phyloP scores from a whole-genome alignment of 2,113 vertebrate genomes.

The Riparia riparia region DNA sequence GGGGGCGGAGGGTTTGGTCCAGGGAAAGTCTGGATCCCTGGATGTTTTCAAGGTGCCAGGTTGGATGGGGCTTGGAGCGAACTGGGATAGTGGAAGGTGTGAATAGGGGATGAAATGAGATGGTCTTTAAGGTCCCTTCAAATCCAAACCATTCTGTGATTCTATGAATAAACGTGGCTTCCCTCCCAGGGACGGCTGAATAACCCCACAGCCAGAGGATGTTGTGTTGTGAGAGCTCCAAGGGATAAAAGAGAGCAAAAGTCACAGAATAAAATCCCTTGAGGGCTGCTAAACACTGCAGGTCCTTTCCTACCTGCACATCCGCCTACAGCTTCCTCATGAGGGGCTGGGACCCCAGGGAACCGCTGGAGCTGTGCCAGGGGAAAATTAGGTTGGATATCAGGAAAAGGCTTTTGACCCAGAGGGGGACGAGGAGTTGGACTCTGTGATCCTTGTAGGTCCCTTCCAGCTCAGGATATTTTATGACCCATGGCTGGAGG shows the following conservation, averaged over 20 bases:
- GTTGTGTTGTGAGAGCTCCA: background rate
- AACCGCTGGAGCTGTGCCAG: background rate
- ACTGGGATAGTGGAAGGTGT: background rate
- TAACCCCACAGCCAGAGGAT: fast-evolving
- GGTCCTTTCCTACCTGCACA: background rate
- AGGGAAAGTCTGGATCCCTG: background rate
- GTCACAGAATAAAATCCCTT: fast-evolving
- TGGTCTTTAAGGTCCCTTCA: background rate
- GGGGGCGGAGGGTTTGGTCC: background rate
- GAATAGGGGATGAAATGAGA: background rate
- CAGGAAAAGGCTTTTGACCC: background rate
- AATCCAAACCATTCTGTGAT: background rate
- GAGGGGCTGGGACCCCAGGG: background rate
- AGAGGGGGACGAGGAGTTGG: too few species aligned
- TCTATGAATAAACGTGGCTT: fast-evolving
- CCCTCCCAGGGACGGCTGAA: fast-evolving
- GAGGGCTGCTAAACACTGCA: background rate
- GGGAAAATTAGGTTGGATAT: fast-evolving
- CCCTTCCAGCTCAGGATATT: background rate
- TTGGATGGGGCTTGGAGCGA: fast-evolving
- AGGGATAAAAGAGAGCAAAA: background rate
- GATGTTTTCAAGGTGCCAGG: too few species aligned
- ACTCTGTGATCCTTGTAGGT: fast-evolving
- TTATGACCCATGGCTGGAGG: background rate
- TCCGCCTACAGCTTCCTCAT: fast-evolving